Conservation (phyloP, 2,888 invertebrate species). For the Apocheima hispidaria region DNA sequence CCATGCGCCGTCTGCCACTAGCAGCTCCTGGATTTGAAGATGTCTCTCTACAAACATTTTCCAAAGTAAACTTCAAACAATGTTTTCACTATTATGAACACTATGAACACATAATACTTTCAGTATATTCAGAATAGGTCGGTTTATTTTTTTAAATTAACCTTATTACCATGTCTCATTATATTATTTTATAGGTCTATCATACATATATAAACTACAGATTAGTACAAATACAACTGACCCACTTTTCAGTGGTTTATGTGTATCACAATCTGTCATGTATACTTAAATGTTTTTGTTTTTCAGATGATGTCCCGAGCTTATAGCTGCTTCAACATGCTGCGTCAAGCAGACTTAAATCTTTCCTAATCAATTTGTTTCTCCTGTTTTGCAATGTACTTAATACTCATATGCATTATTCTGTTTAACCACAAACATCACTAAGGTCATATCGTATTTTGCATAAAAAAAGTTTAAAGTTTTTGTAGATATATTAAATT, state of each 20-base stretch:
- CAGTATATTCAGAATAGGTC: too few species aligned
- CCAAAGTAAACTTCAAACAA: constrained; percentile 54
- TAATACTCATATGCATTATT: not conserved
- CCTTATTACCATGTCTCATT: too few species aligned
- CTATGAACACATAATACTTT: too few species aligned
- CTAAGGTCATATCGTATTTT: too few species aligned
- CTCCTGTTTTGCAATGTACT: not conserved
- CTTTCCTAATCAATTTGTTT: not conserved
- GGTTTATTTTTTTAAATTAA: too few species aligned
- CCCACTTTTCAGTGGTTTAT: too few species aligned
- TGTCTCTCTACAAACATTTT: constrained; percentile 70
- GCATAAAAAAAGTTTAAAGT: too few species aligned
- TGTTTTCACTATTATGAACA: not conserved
- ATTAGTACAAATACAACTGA: too few species aligned
- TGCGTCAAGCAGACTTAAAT: constrained; percentile 53
- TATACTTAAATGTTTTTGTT: constrained; percentile 9
- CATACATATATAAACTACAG: too few species aligned
- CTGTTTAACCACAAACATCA: too few species aligned
- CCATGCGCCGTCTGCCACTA: constrained; percentile 62
- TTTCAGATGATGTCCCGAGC: constrained; percentile 71
- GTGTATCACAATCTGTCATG: not conserved
- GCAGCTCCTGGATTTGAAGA: constrained; percentile 65
- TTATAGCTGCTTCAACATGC: constrained; percentile 71
- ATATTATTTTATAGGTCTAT: not conserved
- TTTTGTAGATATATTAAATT: too few species aligned